Evolutionary conservation across 2,888 invertebrate species (phyloP), one percentile per base, ranked within the genome.

Genomic region (Cephus sareptanus): DNA sequence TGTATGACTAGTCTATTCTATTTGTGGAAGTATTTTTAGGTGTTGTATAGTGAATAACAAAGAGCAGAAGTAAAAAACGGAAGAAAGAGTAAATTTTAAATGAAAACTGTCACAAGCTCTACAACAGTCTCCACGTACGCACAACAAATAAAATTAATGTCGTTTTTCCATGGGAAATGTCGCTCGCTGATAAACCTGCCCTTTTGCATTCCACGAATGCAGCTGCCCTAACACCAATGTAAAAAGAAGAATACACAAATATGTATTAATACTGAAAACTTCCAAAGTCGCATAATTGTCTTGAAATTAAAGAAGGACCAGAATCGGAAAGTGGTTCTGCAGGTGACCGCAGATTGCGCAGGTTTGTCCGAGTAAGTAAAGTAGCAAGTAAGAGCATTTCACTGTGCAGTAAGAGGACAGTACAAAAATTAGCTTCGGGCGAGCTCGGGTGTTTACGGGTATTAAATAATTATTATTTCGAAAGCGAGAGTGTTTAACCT

Each of bases 391-490:
- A 56, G 15, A 80, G 81, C 87, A 87, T 87, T 88, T 87, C 85
- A 86, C 85, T 82, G 35, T n/a, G 35, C 74, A 56, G 56, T 56
- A 56, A 15, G 15, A 23, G 56, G 9, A 9, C 56, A 9, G 23
- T 56, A 56, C 23, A 56, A 56, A 23, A 56, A 2, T 56, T 56
- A 9, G 56, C 56, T 56, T 23, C 56, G 23, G 56, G 23, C 9
- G 9, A 56, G 23, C 23, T 23, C 56, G 76, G 76, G 69, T 77
- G 73, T 80, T 74, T 79, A 70, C 82, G 81, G 83, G 87, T 89
- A 89, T 91, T 90, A 89, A 90, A 90, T 91, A 90, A 91, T 91
- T 90, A 89, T 89, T 89, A 87, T 90, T 90, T 89, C 88, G 89
- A 91, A 91, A 90, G 89, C 85, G 86, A 89, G 87, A 89, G 89